Base-by-base conservation (phyloP, 2,888 invertebrate species). In the Chrysolina americana region DNA sequence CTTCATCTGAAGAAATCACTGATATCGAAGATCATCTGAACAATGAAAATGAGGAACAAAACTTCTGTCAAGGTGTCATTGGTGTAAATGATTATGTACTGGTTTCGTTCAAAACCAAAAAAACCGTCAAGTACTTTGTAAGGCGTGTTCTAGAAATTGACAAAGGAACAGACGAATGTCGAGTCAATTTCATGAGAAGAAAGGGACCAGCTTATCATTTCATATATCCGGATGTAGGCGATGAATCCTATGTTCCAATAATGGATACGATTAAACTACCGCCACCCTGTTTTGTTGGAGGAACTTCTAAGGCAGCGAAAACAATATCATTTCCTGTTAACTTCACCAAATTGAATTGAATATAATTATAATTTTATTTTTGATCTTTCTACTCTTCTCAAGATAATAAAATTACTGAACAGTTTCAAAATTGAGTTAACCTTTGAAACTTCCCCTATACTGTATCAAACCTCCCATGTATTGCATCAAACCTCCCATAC, bases 251-350 rank as follows among this genome's bases (percentile, higher is more conserved):
- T 13, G 17, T 66, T 21, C 21, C 48, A n/a, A 28, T n/a, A 15
- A 13, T 48, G 44, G 66, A 66, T 50, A 47, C 48, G 9, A 48
- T 66, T 21, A 66, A 66, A 21, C 21, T 66, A 66, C 50, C 66
- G 15, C 28, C 23, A 48, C 66, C 66, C 15, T 44, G 11, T 48
- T 50, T 50, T 13, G 48, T 48, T 19, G 48, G 66, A 17, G 66
- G 66, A 21, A 66, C 66, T 36, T n/a, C 50, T 1, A 15, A 17
- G 50, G 19, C n/a, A 17, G 11, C 15, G 5, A 53, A 17, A 68
- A 63, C 19, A 17, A 15, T 15, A 36, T 13, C n/a, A 36, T 63
- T 63, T 41, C 63, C 36, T 17, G n/a, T 63, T 13, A 41, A 63
- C 28, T 63, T 63, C 23, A 10, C 13, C 13, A 63, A 63, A 41